phyloP scores from a whole-genome alignment of 2,797 vertebrate genomes.

The Centroberyx gerrardi region DNA sequence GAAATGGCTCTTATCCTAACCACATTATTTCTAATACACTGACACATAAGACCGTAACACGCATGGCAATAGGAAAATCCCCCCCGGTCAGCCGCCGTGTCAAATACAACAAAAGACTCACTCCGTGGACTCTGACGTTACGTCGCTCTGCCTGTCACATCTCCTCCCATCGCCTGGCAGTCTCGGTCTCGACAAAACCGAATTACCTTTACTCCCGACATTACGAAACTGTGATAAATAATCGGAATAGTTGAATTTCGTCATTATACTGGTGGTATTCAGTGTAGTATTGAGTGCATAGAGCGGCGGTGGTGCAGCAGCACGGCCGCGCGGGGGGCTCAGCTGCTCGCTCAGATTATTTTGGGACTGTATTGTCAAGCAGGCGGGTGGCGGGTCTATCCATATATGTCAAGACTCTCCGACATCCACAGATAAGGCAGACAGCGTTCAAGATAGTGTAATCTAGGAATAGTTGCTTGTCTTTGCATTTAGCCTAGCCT shows the following conservation, averaged over 20 bases:
- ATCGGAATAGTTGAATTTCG: slow-evolving; percentile 93
- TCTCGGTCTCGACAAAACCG: slow-evolving; percentile 52
- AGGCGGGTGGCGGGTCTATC: slow-evolving; percentile 78
- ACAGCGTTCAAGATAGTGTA: slow-evolving; percentile 47
- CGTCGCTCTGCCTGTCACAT: slow-evolving; percentile 77
- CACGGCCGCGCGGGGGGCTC: slow-evolving; percentile 80
- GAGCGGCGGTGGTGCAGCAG: slow-evolving; percentile 67
- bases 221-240: slow-evolving; percentile 94
- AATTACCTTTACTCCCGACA: slow-evolving; percentile 71
- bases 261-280: slow-evolving; percentile 83
- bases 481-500: neutral
- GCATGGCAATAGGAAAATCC: too few species aligned
- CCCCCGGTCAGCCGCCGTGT: neutral
- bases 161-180: slow-evolving; percentile 59
- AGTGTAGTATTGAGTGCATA: neutral
- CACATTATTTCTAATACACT: neutral
- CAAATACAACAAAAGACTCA: slow-evolving; percentile 80
- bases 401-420: slow-evolving; percentile 92
- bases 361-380: slow-evolving; percentile 92
- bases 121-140: slow-evolving; percentile 68
- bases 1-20: too few species aligned
- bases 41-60: neutral
- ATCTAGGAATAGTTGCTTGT: neutral
- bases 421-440: slow-evolving; percentile 70
- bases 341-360: slow-evolving; percentile 94